Evolutionary conservation across 2,888 invertebrate species (phyloP), one percentile per base, ranked within the genome.

Genomic region (Ectemnius continuus): DNA sequence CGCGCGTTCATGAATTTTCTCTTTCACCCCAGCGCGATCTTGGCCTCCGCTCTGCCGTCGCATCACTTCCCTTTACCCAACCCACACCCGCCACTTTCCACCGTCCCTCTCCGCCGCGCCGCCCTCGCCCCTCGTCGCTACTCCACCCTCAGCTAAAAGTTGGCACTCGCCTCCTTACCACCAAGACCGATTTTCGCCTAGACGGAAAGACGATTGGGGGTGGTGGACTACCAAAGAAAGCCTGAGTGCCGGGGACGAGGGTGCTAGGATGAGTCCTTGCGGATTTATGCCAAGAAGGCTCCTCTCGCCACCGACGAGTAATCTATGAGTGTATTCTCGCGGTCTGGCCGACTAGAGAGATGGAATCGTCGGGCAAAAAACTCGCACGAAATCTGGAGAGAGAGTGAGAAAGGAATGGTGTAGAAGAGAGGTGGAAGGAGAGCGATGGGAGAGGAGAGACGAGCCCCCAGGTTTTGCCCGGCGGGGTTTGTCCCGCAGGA

Each of bases 401-500:
- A 11, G 36, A 23, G 13, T 13, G 59, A 26, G 26, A 23, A 11
- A 59, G 23, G 23, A 59, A 3, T 23, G 28, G 28, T 3, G 0
- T 16, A 46, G 8, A 61, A 46, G 18, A 47, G 46, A 13, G 20
- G n/a, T n/a, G n/a, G n/a, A n/a, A n/a, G 6, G 47, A 18, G 46
- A n/a, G 62, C 20, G 13, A 46, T 11, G 13, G 16, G 18, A 16
- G 13, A 56, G 58, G 56, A 46, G 58, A 47, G 45, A 70, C 28
- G 57, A 56, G 46, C 65, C 67, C 63, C 45, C 11, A 11, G 20
- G 68, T 61, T 78, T 47, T 60, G 64, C 45, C 60, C 11, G 63
- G 62, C 70, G 67, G 71, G 67, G 69, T 75, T 79, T 61, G 72
- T 61, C 78, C 52, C 71, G 67, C 73, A 63, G 69, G 74, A 73